Percentiles rank a stretch among this genome's conserved stretches.
These are phyloP conservation scores for Lacerta viridis DNA, from an alignment of 2,797 vertebrate genomes.

Conservation along the genomic window DNA sequence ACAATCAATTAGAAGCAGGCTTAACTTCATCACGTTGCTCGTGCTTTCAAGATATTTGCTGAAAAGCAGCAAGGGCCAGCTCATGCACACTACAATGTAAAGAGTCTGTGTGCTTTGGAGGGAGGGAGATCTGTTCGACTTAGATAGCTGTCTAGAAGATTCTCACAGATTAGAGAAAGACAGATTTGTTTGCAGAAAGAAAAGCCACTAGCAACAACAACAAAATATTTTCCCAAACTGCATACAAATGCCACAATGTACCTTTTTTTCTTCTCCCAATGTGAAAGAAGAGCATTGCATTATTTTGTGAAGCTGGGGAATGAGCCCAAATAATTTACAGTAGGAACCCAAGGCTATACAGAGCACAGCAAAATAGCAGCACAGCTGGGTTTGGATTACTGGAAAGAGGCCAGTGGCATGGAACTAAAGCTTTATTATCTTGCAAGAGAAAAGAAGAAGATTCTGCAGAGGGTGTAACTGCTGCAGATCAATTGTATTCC, in stretches of 20 bases:
- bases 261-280: neutral
- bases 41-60: conserved; percentile 41
- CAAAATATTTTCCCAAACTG: neutral
- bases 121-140: neutral
- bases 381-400: conserved; percentile 22
- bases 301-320: neutral
- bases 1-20: neutral
- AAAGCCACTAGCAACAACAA: neutral
- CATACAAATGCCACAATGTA: neutral
- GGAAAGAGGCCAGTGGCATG: conserved; percentile 19
- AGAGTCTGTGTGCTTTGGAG: neutral
- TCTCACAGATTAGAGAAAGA: conserved; percentile 5
- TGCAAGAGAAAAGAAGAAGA: conserved; percentile 29
- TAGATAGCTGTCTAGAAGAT: neutral
- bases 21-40: neutral
- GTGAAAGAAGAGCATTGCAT: neutral
- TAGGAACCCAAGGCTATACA: conserved; percentile 11
- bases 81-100: neutral
- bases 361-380: conserved; percentile 22
- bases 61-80: conserved; percentile 4
- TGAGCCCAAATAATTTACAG: conserved; percentile 10
- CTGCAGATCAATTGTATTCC: neutral
- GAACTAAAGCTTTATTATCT: conserved; percentile 21
- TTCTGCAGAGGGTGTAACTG: neutral
- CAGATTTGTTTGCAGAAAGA: neutral